Conservation (phyloP, 2,113 vertebrate genomes). For the Bubo blakistoni region DNA sequence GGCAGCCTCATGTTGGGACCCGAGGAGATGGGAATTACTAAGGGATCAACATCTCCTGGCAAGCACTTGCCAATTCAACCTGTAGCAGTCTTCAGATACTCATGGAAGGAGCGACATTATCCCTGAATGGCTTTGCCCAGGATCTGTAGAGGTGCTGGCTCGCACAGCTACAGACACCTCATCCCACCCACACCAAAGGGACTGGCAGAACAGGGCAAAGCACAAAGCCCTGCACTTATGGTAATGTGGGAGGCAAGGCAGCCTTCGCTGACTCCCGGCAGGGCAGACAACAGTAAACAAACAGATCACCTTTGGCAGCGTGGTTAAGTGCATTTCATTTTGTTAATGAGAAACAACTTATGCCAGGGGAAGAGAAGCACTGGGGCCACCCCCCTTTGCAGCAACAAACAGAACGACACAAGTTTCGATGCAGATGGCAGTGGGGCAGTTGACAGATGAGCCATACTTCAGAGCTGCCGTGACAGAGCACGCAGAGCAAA, state of each 20-base stretch:
- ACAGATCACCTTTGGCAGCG: neutral
- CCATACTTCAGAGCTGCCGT: neutral
- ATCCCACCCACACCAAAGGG: neutral
- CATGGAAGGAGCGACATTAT: neutral
- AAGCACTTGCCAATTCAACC: neutral
- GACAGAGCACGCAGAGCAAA: neutral
- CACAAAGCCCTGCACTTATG: fast-evolving
- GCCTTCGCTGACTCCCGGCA: neutral
- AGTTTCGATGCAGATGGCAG: neutral
- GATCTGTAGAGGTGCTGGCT: neutral
- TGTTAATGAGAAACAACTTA: neutral
- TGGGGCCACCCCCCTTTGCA: neutral
- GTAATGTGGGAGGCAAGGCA: fast-evolving
- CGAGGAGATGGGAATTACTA: neutral
- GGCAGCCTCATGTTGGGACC: neutral
- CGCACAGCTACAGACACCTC: neutral
- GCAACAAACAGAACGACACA: neutral
- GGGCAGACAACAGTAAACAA: neutral
- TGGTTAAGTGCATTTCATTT: neutral
- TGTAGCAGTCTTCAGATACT: neutral
- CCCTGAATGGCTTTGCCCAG: neutral
- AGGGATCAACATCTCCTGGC: neutral
- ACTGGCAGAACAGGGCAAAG: neutral
- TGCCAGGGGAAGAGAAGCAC: neutral
- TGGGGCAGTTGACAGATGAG: neutral